Evolutionary conservation across 2,797 vertebrate genomes (phyloP).

Genomic region (Chlorospingus semifuscus): DNA sequence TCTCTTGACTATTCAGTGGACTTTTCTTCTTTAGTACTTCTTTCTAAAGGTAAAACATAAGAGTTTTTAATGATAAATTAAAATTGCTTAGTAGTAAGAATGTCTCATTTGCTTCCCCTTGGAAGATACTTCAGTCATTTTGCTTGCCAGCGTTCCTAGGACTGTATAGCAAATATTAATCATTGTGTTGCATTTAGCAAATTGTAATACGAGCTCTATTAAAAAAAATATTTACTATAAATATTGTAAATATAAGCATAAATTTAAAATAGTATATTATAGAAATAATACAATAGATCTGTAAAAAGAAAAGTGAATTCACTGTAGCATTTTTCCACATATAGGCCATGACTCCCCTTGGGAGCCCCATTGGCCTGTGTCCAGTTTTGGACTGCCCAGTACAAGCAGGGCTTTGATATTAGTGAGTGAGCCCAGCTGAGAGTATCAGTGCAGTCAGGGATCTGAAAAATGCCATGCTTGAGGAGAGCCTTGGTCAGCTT

Average conservation of each 20-base stretch:
- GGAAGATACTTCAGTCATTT: too few species aligned
- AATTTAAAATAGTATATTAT: neutral
- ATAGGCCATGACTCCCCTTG: neutral
- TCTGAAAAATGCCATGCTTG: neutral
- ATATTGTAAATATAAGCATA: neutral
- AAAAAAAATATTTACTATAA: neutral
- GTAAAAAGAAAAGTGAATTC: neutral
- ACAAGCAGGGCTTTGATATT: neutral
- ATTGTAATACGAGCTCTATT: neutral
- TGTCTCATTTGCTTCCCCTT: too few species aligned
- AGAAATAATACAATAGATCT: neutral
- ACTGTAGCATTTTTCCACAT: neutral
- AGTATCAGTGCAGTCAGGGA: neutral
- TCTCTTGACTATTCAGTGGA: neutral
- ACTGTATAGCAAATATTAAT: too few species aligned
- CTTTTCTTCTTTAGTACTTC: too few species aligned
- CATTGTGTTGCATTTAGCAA: too few species aligned
- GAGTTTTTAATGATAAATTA: too few species aligned
- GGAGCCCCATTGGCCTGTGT: neutral
- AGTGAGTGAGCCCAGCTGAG: neutral
- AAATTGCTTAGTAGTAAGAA: too few species aligned
- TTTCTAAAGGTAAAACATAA: too few species aligned
- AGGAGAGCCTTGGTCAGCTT: neutral
- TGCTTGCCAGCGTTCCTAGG: too few species aligned
- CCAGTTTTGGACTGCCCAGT: neutral